Evolutionary conservation across 2,888 invertebrate genomes (phyloP), one percentile per base, ranked within the genome.

Genomic region (Protophormia terraenovae): DNA sequence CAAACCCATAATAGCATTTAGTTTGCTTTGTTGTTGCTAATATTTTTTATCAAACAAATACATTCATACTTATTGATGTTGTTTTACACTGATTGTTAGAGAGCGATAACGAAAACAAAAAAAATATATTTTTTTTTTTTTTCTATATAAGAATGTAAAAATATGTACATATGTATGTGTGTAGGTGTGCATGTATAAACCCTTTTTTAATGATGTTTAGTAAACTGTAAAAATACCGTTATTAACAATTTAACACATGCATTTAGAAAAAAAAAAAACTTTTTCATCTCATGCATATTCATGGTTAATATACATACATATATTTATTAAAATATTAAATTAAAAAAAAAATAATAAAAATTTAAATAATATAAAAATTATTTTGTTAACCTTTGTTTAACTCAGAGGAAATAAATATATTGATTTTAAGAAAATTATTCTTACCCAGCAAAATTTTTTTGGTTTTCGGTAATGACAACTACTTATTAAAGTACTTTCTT

Each of bases 131-230:
- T 60, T 24, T 32, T 16, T 5, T 50, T 12, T 60, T 60, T 24
- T 32, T 16, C 2, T 50, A 29, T 32, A 55, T 55, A 55, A 55
- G 27, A 27, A 41, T 41, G 12, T 14, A 8, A 41, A 41, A 41
- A n/a, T 19, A 47, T 5, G 8, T 16, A 47, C 3, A 7, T 50
- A 7, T 10, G 45, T 14, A 55, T n/a, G 62, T 55, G 32, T 67
- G 45, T 35, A 7, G 58, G 67, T 67, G 47, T 38, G 50, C 27
- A 50, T 62, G 60, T 58, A 67, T 76, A 71, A 83, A 71, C 45
- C 82, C 47, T 77, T 83, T n/a, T 82, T 83, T 83, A 82, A 82
- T 77, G 47, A 77, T 77, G 64, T 77, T 76, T 76, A 76, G 76
- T 38, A 82, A 76, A 77, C 71, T 77, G 71, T 77, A 50, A 62